phyloP scores from a whole-genome alignment of 2,797 vertebrate species.

The Buphagus erythrorhynchus region DNA sequence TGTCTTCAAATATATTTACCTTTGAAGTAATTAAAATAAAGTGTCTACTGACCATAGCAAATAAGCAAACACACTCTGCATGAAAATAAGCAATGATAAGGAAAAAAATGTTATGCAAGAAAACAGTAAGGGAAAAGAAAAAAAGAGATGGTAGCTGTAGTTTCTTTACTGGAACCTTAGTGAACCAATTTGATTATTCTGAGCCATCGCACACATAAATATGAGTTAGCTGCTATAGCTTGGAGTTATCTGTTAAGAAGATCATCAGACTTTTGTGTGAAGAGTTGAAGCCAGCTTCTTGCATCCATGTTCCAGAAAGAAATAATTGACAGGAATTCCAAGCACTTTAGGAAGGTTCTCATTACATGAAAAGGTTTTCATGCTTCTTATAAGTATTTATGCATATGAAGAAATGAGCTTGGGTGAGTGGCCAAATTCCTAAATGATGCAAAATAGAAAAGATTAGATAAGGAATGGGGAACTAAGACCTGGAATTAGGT shows the following conservation, averaged over 20 bases:
- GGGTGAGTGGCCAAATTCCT: neutral
- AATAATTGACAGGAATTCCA: neutral
- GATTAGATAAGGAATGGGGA: neutral
- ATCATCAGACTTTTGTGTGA: neutral
- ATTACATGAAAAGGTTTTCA: neutral
- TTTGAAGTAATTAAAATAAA: conserved; percentile 70
- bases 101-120: conserved; percentile 7
- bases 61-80: conserved; percentile 17
- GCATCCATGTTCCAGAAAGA: neutral
- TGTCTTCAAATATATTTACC: conserved; percentile 31
- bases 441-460: neutral
- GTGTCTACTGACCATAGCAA: conserved; percentile 49
- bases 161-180: conserved; percentile 42
- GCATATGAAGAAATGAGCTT: neutral
- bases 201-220: conserved; percentile 34
- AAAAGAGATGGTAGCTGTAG: neutral
- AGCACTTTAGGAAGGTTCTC: neutral
- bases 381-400: neutral
- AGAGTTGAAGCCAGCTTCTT: neutral
- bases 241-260: conserved; percentile 31
- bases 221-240: neutral
- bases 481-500: neutral
- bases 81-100: conserved; percentile 56
- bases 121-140: neutral
- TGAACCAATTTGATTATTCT: conserved; percentile 60